phyloP scores from a whole-genome alignment of 2,888 invertebrate genomes.

The Polyploca ridens region DNA sequence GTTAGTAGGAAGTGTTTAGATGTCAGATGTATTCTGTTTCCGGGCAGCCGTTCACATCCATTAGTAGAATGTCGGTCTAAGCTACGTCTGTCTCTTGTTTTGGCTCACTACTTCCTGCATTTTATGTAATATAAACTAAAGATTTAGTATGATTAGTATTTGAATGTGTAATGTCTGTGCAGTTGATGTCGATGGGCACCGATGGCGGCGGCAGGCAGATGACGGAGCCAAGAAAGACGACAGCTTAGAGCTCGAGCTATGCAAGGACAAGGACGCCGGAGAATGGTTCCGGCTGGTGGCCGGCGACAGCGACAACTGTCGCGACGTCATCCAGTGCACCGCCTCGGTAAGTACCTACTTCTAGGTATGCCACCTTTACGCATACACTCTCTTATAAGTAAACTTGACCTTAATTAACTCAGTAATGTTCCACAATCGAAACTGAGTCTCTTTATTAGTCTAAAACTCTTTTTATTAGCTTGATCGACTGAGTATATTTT shows the following conservation, averaged over 20 bases:
- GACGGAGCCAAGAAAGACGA: conserved; percentile 91
- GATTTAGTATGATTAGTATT: background rate
- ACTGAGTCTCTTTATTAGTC: background rate
- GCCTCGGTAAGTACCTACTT: conserved; percentile 89
- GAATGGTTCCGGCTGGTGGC: conserved; percentile 97
- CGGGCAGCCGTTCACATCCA: conserved; percentile 6
- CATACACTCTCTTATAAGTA: conserved; percentile 20
- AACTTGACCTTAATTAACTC: conserved; percentile 18
- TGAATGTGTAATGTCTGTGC: conserved; percentile 26
- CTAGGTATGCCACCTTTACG: conserved; percentile 37
- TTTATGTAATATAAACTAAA: background rate
- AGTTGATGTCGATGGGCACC: conserved; percentile 77
- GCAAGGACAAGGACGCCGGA: conserved; percentile 97
- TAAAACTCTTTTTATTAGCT: no score
- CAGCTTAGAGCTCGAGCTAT: conserved; percentile 94
- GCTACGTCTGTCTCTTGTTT: background rate
- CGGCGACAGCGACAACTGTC: conserved; percentile 95
- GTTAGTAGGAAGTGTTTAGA: background rate
- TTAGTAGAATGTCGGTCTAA: background rate
- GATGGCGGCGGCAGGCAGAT: conserved; percentile 89
- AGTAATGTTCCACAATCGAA: conserved; percentile 2
- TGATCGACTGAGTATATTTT: no score
- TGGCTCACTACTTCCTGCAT: background rate
- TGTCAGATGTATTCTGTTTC: background rate
- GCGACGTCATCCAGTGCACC: conserved; percentile 97